Evolutionary conservation across 2,797 vertebrate genomes (phyloP), one percentile per base, ranked within the genome.

Genomic region (Gambusia yucatana): DNA sequence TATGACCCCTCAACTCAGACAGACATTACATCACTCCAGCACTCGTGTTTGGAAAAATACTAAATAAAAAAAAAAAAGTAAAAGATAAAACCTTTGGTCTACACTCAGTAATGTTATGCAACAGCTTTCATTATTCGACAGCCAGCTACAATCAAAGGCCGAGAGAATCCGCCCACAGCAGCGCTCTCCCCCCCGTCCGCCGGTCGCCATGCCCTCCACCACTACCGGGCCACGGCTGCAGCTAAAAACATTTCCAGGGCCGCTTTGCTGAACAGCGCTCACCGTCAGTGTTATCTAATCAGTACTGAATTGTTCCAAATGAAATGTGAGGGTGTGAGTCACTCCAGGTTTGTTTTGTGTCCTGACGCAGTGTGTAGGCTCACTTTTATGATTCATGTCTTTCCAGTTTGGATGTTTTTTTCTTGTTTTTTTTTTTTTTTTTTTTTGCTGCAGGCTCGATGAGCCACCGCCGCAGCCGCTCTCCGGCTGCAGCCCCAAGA

Each of bases 21-120:
- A 93, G 93, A 93, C 92, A 90, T 92, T 89, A 93, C 92, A 91
- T 94, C 93, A 93, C 87, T 87, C 79, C 73, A 4, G 73, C 86
- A 67, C 84, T 87, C 76, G 69, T 55, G 80, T 78, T 88, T 47
- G 3, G 22, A 77, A 77, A 82, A 77, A 81, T 61, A 70, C 36
- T 59, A 72, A 65, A 39, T 72, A 52, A 52, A 13, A 20, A n/a
- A 67, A 25, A 50, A 28, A 52, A 33, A 8, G 0, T 43, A 76
- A n/a, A 50, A 43, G 77, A 25, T 57, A 70, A 43, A 67, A 1
- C 33, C 70, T 81, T 46, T 76, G 75, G 86, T 82, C 88, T 84
- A 79, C 85, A 75, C 84, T 88, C 82, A 11, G 78, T 74, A 77
- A 76, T 39, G 83, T 92, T 92, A 89, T 72, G 72, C 88, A 92